phyloP scores from a whole-genome alignment of 2,113 vertebrate species.

The Vicugna pacos region DNA sequence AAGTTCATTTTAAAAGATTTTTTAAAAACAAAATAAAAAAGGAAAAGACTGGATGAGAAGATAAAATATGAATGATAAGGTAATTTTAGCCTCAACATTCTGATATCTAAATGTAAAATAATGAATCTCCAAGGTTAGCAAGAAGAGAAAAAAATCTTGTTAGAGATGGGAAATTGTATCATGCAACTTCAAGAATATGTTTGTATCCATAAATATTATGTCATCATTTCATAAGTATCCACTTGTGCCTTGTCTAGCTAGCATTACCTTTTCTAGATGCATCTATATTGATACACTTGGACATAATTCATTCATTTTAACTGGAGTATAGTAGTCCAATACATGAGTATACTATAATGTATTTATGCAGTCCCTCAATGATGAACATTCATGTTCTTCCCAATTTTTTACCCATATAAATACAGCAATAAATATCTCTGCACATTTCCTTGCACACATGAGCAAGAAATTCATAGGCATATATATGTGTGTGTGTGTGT shows the following conservation, averaged over 20 bases:
- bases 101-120: not conserved
- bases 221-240: not conserved
- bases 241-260: not conserved
- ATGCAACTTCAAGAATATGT: not conserved
- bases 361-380: not conserved
- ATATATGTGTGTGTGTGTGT: not conserved
- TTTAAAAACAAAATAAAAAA: not conserved
- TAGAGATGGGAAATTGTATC: not conserved
- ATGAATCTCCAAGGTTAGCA: not conserved
- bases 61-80: not conserved
- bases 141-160: conserved; percentile 31
- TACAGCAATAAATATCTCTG: not conserved
- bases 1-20: not conserved
- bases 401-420: conserved; percentile 22
- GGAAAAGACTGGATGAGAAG: not conserved
- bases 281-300: not conserved
- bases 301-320: not conserved
- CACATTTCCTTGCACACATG: not conserved
- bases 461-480: not conserved
- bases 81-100: not conserved
- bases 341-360: not conserved
- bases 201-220: not conserved
- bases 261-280: not conserved
- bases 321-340: not conserved
- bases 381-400: not conserved